phyloP scores from a whole-genome alignment of 1,140 invertebrate species.

The Drosophila athabasca region DNA sequence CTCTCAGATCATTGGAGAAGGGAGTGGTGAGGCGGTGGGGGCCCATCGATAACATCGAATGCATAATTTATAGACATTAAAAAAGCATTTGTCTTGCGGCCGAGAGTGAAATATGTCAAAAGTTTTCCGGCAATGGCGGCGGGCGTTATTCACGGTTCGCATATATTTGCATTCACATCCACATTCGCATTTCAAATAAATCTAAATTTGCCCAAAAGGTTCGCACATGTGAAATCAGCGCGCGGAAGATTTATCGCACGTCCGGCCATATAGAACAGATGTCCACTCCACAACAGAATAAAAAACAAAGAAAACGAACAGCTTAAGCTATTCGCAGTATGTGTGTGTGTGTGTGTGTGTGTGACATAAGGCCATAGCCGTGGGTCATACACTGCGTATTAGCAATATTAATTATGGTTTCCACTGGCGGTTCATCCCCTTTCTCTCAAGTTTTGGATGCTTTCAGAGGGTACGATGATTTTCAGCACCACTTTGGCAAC shows the following conservation, averaged over 20 bases:
- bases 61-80: constrained; percentile 69
- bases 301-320: constrained; percentile 19
- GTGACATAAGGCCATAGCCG: constrained; percentile 11
- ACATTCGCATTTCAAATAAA: constrained; percentile 54
- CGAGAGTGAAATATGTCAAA: constrained; percentile 65
- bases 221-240: constrained; percentile 72
- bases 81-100: constrained; percentile 61
- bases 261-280: constrained; percentile 55
- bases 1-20: not conserved
- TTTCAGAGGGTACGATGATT: constrained; percentile 2
- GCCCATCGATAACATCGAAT: constrained; percentile 25
- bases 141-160: not conserved
- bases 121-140: constrained; percentile 46
- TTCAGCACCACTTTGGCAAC: too few species aligned
- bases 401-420: constrained; percentile 71
- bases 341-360: constrained; percentile 6
- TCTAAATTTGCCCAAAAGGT: constrained; percentile 70
- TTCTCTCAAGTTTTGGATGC: constrained; percentile 1
- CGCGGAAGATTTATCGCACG: constrained; percentile 62
- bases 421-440: constrained; percentile 22
- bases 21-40: too few species aligned
- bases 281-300: constrained; percentile 32
- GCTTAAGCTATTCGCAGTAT: not conserved
- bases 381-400: constrained; percentile 56
- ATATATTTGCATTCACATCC: constrained; percentile 47